A percentile compares a stretch with the other conserved stretches of the same genome.
These are phyloP conservation scores for Chelonus formosanus DNA, from an alignment of 2,888 invertebrate genomes.

Conservation along the genomic window DNA sequence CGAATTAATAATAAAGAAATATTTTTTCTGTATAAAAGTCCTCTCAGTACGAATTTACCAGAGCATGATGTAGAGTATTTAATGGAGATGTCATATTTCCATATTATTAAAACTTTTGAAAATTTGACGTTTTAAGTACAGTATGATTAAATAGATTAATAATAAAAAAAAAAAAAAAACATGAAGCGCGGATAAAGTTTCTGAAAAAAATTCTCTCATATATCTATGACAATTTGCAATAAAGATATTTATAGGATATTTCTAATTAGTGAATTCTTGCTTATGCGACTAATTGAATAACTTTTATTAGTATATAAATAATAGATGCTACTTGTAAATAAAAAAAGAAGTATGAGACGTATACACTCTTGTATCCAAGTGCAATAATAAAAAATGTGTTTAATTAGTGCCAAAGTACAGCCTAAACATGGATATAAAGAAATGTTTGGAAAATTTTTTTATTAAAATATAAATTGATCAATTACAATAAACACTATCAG, in stretches of 20 bases:
- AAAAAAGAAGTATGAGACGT: conserved; percentile 38
- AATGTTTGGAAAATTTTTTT: not conserved
- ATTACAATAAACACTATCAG: conserved; percentile 11
- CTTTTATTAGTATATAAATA: conserved; percentile 46
- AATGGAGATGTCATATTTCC: too few relatives aligned
- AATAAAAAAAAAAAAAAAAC: too few relatives aligned
- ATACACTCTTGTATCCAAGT: conserved; percentile 58
- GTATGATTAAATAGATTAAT: not conserved
- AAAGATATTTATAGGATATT: conserved; percentile 14
- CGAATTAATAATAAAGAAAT: too few relatives aligned
- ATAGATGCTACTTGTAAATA: conserved; percentile 51
- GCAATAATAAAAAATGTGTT: conserved; percentile 57
- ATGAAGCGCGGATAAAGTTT: conserved; percentile 12
- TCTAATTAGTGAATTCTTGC: conserved; percentile 17
- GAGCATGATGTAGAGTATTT: conserved; percentile 1
- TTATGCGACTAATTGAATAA: conserved; percentile 21
- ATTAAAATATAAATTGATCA: not conserved
- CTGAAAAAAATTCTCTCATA: not conserved
- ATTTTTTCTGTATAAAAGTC: conserved; percentile 15
- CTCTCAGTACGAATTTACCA: conserved; percentile 37
- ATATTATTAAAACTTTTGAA: too few relatives aligned
- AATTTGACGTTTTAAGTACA: too few relatives aligned
- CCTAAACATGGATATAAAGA: conserved; percentile 33
- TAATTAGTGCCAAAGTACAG: conserved; percentile 58
- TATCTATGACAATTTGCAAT: conserved; percentile 17